phyloP scores from a whole-genome alignment of 2,797 vertebrate species.

The Phaenicophaeus curvirostris region DNA sequence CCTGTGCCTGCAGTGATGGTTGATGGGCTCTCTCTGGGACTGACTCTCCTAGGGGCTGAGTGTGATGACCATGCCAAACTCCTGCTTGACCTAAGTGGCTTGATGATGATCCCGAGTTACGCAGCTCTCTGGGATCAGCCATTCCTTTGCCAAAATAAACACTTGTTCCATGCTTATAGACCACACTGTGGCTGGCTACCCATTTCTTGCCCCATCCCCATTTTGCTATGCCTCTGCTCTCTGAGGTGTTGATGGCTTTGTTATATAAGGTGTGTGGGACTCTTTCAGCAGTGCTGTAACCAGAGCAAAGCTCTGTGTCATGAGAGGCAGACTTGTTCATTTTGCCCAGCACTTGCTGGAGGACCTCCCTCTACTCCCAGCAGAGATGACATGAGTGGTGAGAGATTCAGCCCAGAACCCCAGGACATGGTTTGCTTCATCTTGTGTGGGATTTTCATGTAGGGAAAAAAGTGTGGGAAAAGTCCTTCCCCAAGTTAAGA shows the following conservation, averaged over 20 bases:
- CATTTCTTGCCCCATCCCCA: background rate
- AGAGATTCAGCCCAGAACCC: background rate
- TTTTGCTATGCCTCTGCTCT: background rate
- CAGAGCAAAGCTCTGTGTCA: background rate
- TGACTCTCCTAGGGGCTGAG: background rate
- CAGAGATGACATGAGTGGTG: background rate
- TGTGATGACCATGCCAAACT: background rate
- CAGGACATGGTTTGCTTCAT: background rate
- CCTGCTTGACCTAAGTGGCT: background rate
- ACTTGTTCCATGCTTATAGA: background rate
- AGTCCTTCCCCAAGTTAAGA: background rate
- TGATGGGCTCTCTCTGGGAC: background rate
- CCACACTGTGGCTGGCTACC: background rate
- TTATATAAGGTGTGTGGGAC: background rate
- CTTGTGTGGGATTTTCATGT: background rate
- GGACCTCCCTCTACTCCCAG: background rate
- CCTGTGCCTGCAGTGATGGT: background rate
- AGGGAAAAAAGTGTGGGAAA: background rate
- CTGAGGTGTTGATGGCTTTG: background rate
- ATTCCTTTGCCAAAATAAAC: background rate
- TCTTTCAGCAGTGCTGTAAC: background rate
- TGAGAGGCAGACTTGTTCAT: background rate
- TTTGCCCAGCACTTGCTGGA: background rate
- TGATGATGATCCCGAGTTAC: accelerated
- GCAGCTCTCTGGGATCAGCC: background rate